These are phyloP conservation scores for Vicugna pacos DNA, from an alignment of 2,113 vertebrate genomes.

Conservation along the genomic window DNA sequence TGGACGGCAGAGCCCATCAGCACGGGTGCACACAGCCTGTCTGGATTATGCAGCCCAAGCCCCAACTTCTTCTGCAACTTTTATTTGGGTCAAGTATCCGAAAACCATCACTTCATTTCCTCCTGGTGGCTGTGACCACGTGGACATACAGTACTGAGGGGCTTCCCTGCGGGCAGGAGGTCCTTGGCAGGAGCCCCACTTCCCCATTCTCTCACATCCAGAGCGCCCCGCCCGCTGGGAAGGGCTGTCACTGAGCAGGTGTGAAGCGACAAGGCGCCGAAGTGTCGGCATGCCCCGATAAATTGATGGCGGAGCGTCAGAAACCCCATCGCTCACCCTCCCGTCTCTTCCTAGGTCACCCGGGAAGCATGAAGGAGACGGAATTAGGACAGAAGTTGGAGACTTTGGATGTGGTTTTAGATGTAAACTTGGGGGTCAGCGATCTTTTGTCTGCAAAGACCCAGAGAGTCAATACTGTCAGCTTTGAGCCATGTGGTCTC, in stretches of 20 bases:
- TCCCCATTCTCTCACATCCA: neutral
- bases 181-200: neutral
- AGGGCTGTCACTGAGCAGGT: neutral
- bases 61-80: neutral
- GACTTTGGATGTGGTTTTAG: neutral
- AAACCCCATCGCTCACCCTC: rapidly evolving
- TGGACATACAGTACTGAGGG: rapidly evolving
- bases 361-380: rapidly evolving
- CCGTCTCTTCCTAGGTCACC: neutral
- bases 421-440: neutral
- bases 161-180: too few relatives aligned
- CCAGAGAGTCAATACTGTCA: neutral
- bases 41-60: neutral
- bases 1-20: neutral
- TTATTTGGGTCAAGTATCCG: neutral
- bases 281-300: neutral
- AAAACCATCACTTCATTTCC: neutral
- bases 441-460: neutral
- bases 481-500: neutral
- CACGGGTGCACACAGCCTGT: neutral
- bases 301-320: rapidly evolving
- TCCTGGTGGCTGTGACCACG: rapidly evolving
- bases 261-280: neutral
- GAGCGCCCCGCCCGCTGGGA: too few relatives aligned
- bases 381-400: neutral